These are phyloP conservation scores for Xylota sylvarum DNA, from an alignment of 2,888 invertebrate species.

Conservation along the genomic window DNA sequence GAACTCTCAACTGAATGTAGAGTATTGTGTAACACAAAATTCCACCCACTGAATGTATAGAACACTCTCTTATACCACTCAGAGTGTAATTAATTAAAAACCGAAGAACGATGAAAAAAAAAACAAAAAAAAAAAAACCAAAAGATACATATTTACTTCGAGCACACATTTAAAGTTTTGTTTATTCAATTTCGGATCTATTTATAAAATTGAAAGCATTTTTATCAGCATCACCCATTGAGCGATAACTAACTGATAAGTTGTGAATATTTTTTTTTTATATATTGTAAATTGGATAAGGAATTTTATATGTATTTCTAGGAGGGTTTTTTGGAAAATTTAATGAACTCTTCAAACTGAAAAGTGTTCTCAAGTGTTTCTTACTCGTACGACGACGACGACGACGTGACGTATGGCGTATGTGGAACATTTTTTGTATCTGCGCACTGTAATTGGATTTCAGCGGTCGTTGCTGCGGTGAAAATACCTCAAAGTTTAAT, in stretches of 20 bases:
- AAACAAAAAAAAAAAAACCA: conserved; percentile 12
- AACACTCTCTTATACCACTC: conserved; percentile 15
- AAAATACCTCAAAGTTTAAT: conserved; percentile 17
- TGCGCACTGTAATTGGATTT: conserved; percentile 49
- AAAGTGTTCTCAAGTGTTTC: conserved; percentile 21
- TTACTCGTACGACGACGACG: no score
- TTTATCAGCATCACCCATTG: conserved; percentile 61
- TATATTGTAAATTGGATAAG: conserved; percentile 51
- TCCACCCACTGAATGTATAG: not conserved
- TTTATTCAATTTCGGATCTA: conserved; percentile 63
- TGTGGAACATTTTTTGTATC: conserved; percentile 46
- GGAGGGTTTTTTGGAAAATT: conserved; percentile 35
- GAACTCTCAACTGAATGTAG: conserved; percentile 36
- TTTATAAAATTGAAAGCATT: conserved; percentile 58
- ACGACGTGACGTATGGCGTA: conserved; percentile 66
- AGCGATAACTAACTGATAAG: conserved; percentile 69
- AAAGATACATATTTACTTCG: conserved; percentile 48
- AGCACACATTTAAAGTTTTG: conserved; percentile 53
- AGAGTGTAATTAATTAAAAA: conserved; percentile 65
- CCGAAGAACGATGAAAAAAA: conserved; percentile 14
- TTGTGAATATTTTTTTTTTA: conserved; percentile 43
- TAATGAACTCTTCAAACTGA: conserved; percentile 27
- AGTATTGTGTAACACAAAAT: conserved; percentile 43
- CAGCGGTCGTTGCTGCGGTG: conserved; percentile 1
- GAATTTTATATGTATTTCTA: conserved; percentile 28